Evolutionary conservation across 1,140 invertebrate genomes (phyloP), one percentile per base, ranked within the genome.

Genomic region (Chlorops oryzae): DNA sequence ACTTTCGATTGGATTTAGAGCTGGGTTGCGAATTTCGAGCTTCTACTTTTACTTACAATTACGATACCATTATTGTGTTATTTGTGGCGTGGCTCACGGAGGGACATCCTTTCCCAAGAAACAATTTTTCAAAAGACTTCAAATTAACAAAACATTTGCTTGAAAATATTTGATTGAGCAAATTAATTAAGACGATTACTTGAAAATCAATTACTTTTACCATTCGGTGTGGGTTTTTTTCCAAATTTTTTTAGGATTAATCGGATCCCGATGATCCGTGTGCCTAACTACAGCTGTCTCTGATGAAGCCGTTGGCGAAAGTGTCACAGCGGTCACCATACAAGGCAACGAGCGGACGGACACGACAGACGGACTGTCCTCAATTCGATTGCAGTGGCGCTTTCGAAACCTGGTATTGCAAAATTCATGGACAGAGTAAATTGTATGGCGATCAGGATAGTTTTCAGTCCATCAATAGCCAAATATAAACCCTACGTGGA

Each of bases 371-470:
- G 88, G 89, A 47, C 90, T 90, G 18, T 91, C 92, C 46, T 92
- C 91, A n/a, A 47, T 95, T 96, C 76, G 95, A 96, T 77, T 96
- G 94, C 75, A 96, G 92, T 28, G 94, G 94, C 53, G 93, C 94
- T 56, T 96, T 50, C 80, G 95, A 58, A 98, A 97, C 81, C 92
- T 94, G 57, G 95, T 94, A 92, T 96, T 80, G 10, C 37, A 12
- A n/a, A 13, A 7, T 12, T 2, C 15, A 3, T 12, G 15, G 15
- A 12, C 28, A 34, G 12, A 34, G 15, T 10, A 34, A 2, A 34
- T 34, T 34, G 12, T 34, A 10, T 34, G 3, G 10, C 15, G 3
- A 12, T 34, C 12, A 2, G 3, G 3, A 10, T 12, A 34, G 17
- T 23, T 22, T 23, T 7, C 13, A 22, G 25, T 21, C 17, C 38